These are phyloP conservation scores for Drosophila suzukii DNA, from an alignment of 1,140 invertebrate species.

Conservation along the genomic window DNA sequence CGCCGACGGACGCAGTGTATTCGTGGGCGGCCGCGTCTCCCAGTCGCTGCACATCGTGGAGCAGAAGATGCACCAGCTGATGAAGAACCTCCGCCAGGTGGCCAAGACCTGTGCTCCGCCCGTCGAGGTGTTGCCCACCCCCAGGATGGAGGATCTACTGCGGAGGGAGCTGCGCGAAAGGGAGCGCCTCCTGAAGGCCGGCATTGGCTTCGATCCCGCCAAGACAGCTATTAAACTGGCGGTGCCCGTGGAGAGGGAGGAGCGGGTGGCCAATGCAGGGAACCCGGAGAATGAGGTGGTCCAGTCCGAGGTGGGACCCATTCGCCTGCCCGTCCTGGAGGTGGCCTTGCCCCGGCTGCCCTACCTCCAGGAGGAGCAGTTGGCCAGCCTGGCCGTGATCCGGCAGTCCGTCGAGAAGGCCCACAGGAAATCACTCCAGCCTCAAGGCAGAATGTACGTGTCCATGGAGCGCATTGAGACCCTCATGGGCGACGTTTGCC, in stretches of 20 bases:
- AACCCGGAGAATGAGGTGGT: slow-evolving; percentile 10
- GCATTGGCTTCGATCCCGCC: slow-evolving; percentile 8
- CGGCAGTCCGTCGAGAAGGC: slow-evolving; percentile 36
- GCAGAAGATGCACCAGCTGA: slow-evolving; percentile 30
- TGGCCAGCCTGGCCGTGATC: slow-evolving; percentile 47
- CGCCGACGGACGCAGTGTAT: slow-evolving; percentile 36
- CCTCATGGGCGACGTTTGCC: slow-evolving; percentile 36
- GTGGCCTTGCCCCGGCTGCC: slow-evolving; percentile 41
- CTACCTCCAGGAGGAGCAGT: slow-evolving; percentile 50
- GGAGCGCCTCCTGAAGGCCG: slow-evolving; percentile 33
- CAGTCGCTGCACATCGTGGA: slow-evolving; percentile 42
- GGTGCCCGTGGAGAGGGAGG: neutral
- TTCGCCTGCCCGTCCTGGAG: slow-evolving; percentile 31
- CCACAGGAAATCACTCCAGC: slow-evolving; percentile 16
- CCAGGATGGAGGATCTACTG: slow-evolving; percentile 36
- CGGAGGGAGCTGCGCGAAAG: slow-evolving; percentile 38
- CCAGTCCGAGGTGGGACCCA: slow-evolving; percentile 27
- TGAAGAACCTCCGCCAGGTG: slow-evolving; percentile 31
- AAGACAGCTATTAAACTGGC: slow-evolving; percentile 7
- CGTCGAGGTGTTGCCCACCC: slow-evolving; percentile 41
- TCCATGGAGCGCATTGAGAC: slow-evolving; percentile 43
- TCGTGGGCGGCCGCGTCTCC: slow-evolving; percentile 47
- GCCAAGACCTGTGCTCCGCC: slow-evolving; percentile 55
- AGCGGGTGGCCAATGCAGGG: neutral
- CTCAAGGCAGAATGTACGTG: slow-evolving; percentile 15